Conservation (phyloP, 2,113 vertebrate species). For the Notothenia coriiceps region DNA sequence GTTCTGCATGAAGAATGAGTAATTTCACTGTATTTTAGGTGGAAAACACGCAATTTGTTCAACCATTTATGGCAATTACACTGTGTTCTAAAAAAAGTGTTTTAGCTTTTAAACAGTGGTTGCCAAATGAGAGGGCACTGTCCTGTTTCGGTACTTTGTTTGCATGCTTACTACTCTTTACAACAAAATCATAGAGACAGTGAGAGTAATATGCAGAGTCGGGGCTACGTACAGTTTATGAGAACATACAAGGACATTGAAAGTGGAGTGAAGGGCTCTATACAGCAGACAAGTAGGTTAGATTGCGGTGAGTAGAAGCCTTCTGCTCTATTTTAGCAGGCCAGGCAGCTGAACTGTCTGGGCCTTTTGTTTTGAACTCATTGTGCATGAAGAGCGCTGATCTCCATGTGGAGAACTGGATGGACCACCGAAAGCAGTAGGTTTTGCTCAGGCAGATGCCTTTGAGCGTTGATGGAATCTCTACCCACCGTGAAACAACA, state of each 20-base stretch:
- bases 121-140: constrained; percentile 2
- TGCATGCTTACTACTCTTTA: background rate
- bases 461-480: constrained; percentile 29
- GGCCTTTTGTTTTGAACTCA: constrained; percentile 41
- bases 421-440: constrained; percentile 30
- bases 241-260: constrained; percentile 33
- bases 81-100: constrained; percentile 14
- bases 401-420: constrained; percentile 21
- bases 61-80: constrained; percentile 35
- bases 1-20: constrained; percentile 13
- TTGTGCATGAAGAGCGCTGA: constrained; percentile 35
- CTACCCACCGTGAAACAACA: constrained; percentile 26
- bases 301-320: constrained; percentile 46
- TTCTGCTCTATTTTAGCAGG: constrained; percentile 42
- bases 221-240: constrained; percentile 2
- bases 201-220: background rate
- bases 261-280: constrained; percentile 32
- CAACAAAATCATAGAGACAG: background rate
- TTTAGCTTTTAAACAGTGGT: constrained; percentile 19
- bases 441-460: constrained; percentile 33
- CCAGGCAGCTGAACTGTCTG: constrained; percentile 42
- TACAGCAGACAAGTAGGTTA: constrained; percentile 23
- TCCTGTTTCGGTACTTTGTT: constrained; percentile 8
- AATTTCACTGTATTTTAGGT: constrained; percentile 4
- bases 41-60: constrained; percentile 7